Evolutionary conservation across 1,140 invertebrate genomes (phyloP), one percentile per base, ranked within the genome.

Genomic region (Macrotrachela quadricornifera): DNA sequence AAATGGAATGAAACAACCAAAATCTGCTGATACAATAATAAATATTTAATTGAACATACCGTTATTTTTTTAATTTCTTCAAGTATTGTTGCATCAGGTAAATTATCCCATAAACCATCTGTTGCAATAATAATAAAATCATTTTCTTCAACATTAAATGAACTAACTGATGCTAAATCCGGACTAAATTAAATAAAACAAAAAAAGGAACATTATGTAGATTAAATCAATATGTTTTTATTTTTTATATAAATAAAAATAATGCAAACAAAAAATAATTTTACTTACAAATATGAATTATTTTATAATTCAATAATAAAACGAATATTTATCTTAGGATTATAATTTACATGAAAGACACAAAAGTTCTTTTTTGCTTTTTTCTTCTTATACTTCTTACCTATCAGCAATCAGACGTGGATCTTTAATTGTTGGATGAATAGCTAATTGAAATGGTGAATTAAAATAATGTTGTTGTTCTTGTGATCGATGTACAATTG

Each of bases 401-500:
- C 21, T 30, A 30, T 30, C 21, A 16, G 90, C 21, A 30, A 30
- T 30, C 21, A 30, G 8, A 30, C 21, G 21, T 30, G 21, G 21
- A 30, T 30, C 21, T 30, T 30, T 30, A 4, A 30, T 30, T 30
- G 21, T 30, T 30, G 21, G 91, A 45, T 86, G 83, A 57, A 94
- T 71, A 41, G 86, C 85, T 47, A 96, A 74, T 70, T 96, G 90
- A 73, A 88, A 95, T 10, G 91, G 91, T 36, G 91, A 92, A 71
- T 96, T 95, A 67, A 96, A 96, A 67, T 94, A 94, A 70, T 96
- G 90, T 62, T 91, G 86, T 64, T 95, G 90, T 68, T 96, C 90
- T 60, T 85, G 80, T 0, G 85, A 90, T 51, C 84, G 77, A 67
- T 88, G 83, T 17, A 95, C 79, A 14, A 95, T 78, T 59, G 82